Evolutionary conservation across 1,140 invertebrate species (phyloP), one percentile per base, ranked within the genome.

Genomic region (Drosophila parabipectinata): DNA sequence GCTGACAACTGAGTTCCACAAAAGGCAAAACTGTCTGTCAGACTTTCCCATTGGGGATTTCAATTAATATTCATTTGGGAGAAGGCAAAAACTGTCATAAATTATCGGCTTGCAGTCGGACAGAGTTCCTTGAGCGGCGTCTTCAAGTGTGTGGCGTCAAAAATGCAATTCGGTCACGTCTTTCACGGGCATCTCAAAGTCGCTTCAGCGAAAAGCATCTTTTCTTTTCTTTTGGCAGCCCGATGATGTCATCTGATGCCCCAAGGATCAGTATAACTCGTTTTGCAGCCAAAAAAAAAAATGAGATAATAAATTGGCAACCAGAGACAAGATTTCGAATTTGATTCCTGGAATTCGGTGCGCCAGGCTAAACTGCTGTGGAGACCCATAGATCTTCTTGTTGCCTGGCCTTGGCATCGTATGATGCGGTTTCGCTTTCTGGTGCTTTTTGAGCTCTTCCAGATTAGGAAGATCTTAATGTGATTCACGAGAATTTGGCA

Each of bases 31-130:
- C 41, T 51, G 50, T 67, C 62, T 83, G 72, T 48, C 64, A 53
- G 48, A 12, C 26, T 18, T 59, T 59, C 44, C 24, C 62, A 72
- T 56, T 56, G 55, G 21, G 61, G 64, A 60, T 78, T 66, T 66
- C 50, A 81, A 82, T 85, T 77, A 87, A 85, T 85, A 85, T 85
- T 87, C 82, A 87, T 77, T 81, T 87, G 51, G 63, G 14, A 39
- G 66, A 68, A 51, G 60, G 58, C 62, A 66, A 75, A 78, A 82
- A 72, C 78, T 87, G 78, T 87, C 82, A 81, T 87, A 83, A 79
- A 79, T 84, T 72, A 54, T 41, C 50, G n/a, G 60, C 34, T 24
- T 26, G 53, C 54, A 73, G 59, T 28, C 47, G 50, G 52, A 50
- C 66, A 41, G 72, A 9, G 68, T 77, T 66, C 69, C 77, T 64